Base-by-base conservation (phyloP, 2,888 invertebrate genomes). In the Dynastes hyllus region DNA sequence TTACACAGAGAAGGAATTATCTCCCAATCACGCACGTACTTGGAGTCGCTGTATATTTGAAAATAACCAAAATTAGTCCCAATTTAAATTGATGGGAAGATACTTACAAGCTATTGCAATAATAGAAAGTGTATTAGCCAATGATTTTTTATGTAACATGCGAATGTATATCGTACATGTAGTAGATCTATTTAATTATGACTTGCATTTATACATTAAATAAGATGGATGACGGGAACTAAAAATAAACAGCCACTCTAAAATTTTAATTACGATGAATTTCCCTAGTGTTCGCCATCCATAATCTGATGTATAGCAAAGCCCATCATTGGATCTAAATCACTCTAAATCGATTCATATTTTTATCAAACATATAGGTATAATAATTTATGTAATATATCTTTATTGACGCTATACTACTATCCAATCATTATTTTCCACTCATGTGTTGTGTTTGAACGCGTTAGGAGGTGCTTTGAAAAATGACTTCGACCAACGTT, bases 401-500 rank as follows among this genome's bases (percentile, higher is more conserved):
- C 37, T 71, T 71, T 73, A 58, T 58, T 58, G 37, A n/a, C 61
- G 55, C 53, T 71, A 55, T 50, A 51, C 40, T 50, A 51, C 40
- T 53, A 37, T 5, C 58, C 51, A 58, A 67, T 67, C 58, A 58
- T 58, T 71, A 61, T 40, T 40, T 40, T 40, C 4, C 55, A 73
- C 40, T 73, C 40, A 53, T 71, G 40, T 73, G 55, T 40, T n/a
- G 73, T 40, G 73, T 27, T 73, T 61, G 73, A 73, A 22, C 16
- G 55, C 4, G 58, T 13, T 22, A n/a, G 40, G 40, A 40, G 40
- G 58, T 58, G 58, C 32, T 6, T 58, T 1, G 32, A 40, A 50
- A 51, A 6, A 69, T 69, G 69, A 51, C 27, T 50, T 29, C 50
- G n/a, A 69, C 9, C 22, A 69, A 51, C 50, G 29, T 69, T 29